Conservation (phyloP, 2,113 vertebrate species). For the Grallaria varia region DNA sequence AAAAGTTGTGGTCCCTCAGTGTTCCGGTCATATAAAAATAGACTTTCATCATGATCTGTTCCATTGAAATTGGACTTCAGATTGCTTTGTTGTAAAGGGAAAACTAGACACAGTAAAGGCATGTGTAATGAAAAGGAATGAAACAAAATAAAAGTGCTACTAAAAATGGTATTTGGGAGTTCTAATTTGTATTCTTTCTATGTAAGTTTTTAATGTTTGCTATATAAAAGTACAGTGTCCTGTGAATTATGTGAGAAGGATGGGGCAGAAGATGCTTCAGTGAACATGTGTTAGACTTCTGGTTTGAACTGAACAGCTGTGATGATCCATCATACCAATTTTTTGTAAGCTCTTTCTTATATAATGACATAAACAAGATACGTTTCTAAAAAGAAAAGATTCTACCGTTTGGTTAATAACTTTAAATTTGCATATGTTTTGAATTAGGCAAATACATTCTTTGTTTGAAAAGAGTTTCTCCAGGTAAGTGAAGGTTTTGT, state of each 20-base stretch:
- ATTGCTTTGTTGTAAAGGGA: neutral
- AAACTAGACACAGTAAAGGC: neutral
- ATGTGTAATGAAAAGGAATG: neutral
- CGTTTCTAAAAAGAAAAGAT: neutral
- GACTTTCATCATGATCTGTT: neutral
- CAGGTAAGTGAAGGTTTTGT: neutral
- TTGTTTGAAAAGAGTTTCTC: neutral
- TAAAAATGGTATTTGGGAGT: neutral
- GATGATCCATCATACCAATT: neutral
- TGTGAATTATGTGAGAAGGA: neutral
- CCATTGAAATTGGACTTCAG: neutral
- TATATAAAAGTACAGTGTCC: neutral
- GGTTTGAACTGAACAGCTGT: neutral
- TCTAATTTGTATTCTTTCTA: neutral
- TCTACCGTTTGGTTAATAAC: neutral
- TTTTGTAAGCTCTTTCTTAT: neutral
- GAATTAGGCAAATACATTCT: neutral
- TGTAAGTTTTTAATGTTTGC: neutral
- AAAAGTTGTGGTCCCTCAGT: neutral
- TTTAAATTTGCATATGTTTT: neutral
- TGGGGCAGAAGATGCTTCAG: neutral
- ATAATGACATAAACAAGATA: neutral
- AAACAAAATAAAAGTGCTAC: neutral
- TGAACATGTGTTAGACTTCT: neutral
- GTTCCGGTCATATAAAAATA: neutral